A percentile compares a stretch with the other conserved stretches of the same genome.
phyloP scores from a whole-genome alignment of 1,140 invertebrate species.

The Bombus soroeensis region DNA sequence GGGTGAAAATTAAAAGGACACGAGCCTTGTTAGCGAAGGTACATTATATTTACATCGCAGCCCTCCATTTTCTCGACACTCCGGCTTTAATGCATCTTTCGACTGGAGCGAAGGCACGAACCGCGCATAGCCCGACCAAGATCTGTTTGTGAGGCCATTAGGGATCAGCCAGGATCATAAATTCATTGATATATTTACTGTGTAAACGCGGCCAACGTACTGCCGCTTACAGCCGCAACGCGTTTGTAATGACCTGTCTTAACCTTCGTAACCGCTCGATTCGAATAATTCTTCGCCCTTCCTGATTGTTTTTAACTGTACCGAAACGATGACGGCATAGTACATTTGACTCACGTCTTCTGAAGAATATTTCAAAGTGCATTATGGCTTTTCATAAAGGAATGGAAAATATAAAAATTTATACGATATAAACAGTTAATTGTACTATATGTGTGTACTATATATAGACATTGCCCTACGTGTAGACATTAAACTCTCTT shows the following conservation, averaged over 20 bases:
- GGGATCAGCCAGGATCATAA: conserved; percentile 78
- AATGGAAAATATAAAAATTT: background rate
- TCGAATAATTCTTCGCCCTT: conserved; percentile 32
- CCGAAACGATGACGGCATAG: conserved; percentile 5
- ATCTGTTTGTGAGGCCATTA: conserved; percentile 80
- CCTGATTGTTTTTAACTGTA: conserved; percentile 23
- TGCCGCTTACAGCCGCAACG: conserved; percentile 30
- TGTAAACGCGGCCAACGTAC: conserved; percentile 72
- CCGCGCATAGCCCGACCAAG: conserved; percentile 75
- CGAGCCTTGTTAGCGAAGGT: background rate
- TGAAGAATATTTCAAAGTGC: background rate
- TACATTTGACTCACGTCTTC: background rate
- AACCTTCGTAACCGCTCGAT: conserved; percentile 40
- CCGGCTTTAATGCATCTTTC: conserved; percentile 43
- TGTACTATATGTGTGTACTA: background rate
- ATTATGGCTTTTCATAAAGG: background rate
- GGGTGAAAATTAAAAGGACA: background rate
- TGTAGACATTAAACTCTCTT: no score
- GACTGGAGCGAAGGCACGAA: conserved; percentile 41
- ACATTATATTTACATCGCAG: conserved; percentile 36
- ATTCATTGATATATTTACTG: conserved; percentile 79
- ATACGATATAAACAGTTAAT: background rate
- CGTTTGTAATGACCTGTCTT: conserved; percentile 34
- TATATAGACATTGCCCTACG: no score
- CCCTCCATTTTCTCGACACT: conserved; percentile 47